phyloP scores from a whole-genome alignment of 2,797 vertebrate species.

The Spinus pinus region DNA sequence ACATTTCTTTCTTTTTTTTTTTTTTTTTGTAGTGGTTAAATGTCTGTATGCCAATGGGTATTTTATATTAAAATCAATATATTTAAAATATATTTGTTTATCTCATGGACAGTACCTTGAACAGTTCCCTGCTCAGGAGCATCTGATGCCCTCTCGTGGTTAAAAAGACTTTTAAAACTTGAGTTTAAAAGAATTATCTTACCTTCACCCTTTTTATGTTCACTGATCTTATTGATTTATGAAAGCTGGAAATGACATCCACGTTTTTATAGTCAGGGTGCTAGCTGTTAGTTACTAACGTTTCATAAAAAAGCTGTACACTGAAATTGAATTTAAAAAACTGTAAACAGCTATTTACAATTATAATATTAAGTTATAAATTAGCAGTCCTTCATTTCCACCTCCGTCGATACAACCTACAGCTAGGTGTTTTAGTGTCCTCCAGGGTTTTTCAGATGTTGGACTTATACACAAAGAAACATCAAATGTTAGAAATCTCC shows the following conservation, averaged over 20 bases:
- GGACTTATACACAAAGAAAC: not conserved
- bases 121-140: slow-evolving; percentile 68
- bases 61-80: slow-evolving; percentile 69
- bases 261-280: slow-evolving; percentile 48
- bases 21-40: not conserved
- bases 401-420: slow-evolving; percentile 29
- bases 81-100: slow-evolving; percentile 81
- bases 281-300: slow-evolving; percentile 70
- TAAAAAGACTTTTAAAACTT: slow-evolving; percentile 62
- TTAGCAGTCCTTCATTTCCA: slow-evolving; percentile 71
- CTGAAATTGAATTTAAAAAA: slow-evolving; percentile 76
- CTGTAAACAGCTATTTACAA: slow-evolving; percentile 81
- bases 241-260: slow-evolving; percentile 62
- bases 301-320: slow-evolving; percentile 80
- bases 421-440: not conserved
- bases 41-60: slow-evolving; percentile 13
- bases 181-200: slow-evolving; percentile 39
- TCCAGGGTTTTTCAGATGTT: slow-evolving; percentile 12
- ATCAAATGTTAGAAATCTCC: slow-evolving; percentile 93
- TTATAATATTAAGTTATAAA: slow-evolving; percentile 80
- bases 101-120: slow-evolving; percentile 60
- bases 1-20: not conserved
- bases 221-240: slow-evolving; percentile 59
- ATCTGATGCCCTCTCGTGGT: slow-evolving; percentile 78
- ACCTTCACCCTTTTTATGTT: slow-evolving; percentile 62